Evolutionary conservation across 2,888 invertebrate species (phyloP).

Genomic region (Drosophila engyochracea): DNA sequence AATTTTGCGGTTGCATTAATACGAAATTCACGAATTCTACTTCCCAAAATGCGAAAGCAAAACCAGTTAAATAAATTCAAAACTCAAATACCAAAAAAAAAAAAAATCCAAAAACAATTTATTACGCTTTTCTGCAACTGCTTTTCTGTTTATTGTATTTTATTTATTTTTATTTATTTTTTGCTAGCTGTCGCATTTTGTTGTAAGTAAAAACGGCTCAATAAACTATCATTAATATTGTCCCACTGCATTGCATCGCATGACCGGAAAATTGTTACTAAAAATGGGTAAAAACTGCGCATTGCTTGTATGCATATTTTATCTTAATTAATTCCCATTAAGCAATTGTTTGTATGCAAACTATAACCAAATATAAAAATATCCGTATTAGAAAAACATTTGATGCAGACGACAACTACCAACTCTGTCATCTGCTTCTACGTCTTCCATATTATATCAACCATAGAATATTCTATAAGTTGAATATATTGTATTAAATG

Average conservation of each 20-base stretch:
- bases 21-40: conserved; percentile 14
- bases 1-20: conserved; percentile 52
- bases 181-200: conserved; percentile 13
- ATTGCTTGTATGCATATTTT: background rate
- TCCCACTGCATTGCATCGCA: background rate
- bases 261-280: conserved; percentile 4
- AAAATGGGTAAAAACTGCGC: conserved; percentile 8
- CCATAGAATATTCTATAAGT: background rate
- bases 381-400: background rate
- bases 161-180: conserved; percentile 16
- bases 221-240: conserved; percentile 18
- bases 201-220: conserved; percentile 17
- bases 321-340: background rate
- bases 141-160: background rate
- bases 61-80: conserved; percentile 63
- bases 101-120: conserved; percentile 46
- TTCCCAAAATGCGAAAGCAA: conserved; percentile 18
- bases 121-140: conserved; percentile 24
- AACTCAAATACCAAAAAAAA: conserved; percentile 30
- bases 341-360: background rate
- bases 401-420: background rate
- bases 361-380: background rate
- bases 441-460: background rate
- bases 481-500: background rate
- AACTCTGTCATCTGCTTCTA: background rate